These are phyloP conservation scores for Cordylochernes scorpioides DNA, from an alignment of 2,888 invertebrate genomes.

Conservation along the genomic window DNA sequence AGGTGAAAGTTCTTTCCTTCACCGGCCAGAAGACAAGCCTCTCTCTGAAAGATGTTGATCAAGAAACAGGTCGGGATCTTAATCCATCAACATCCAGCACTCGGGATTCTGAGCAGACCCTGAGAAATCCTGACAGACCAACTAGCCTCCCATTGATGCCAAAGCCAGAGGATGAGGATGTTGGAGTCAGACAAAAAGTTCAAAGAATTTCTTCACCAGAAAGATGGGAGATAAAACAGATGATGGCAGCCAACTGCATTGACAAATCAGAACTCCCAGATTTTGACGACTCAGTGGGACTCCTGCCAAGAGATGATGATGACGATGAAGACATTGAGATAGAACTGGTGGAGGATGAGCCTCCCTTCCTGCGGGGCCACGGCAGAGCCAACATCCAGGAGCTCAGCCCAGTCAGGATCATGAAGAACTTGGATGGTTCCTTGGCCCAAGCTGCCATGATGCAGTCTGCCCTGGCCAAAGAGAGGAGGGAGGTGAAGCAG, in stretches of 20 bases:
- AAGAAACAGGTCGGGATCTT: conserved; percentile 70
- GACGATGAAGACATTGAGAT: conserved; percentile 87
- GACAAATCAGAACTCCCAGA: conserved; percentile 83
- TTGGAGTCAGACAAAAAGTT: conserved; percentile 41
- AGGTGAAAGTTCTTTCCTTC: conserved; percentile 53
- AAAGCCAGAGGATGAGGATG: conserved; percentile 35
- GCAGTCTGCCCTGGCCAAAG: conserved; percentile 93
- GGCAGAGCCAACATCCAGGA: conserved; percentile 59
- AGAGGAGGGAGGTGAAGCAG: conserved; percentile 42
- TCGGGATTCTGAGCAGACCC: conserved; percentile 22
- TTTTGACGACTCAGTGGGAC: conserved; percentile 85
- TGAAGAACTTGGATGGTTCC: conserved; percentile 96
- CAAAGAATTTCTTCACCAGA: conserved; percentile 26
- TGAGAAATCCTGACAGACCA: conserved; percentile 74
- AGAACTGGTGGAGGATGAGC: conserved; percentile 92
- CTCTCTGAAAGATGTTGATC: conserved; percentile 93
- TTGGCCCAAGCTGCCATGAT: conserved; percentile 98
- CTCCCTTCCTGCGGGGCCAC: conserved; percentile 59
- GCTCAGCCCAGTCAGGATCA: conserved; percentile 69
- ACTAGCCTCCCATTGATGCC: conserved; percentile 25
- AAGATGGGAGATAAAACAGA: conserved; percentile 26
- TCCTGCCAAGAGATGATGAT: conserved; percentile 40
- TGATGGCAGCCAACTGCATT: conserved; percentile 72
- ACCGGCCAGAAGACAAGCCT: conserved; percentile 84
- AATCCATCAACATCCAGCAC: conserved; percentile 34